Evolutionary conservation across 2,888 invertebrate genomes (phyloP).

Genomic region (Lithosia quadra): DNA sequence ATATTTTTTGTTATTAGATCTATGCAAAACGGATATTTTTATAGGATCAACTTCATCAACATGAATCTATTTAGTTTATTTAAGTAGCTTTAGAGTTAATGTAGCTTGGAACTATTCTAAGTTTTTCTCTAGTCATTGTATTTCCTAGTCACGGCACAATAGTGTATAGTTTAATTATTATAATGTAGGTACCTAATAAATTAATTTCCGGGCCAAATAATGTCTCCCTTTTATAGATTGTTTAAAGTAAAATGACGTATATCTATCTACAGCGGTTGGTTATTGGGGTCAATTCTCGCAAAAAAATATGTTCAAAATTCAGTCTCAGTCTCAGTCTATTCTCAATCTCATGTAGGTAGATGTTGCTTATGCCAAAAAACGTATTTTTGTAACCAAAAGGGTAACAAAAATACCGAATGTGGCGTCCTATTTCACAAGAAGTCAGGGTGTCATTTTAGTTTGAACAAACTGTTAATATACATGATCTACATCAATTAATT

Average conservation of each 20-base stretch:
- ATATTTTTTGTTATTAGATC: slow-evolving; percentile 38
- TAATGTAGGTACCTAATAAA: neutral
- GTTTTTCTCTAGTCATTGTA: slow-evolving; percentile 35
- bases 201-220: neutral
- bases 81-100: slow-evolving; percentile 24
- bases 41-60: slow-evolving; percentile 37
- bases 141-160: slow-evolving; percentile 42
- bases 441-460: neutral
- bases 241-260: neutral
- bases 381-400: too few relatives aligned
- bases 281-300: too few relatives aligned
- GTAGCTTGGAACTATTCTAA: slow-evolving; percentile 2
- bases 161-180: slow-evolving; percentile 27
- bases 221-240: slow-evolving; percentile 16
- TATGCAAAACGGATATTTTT: slow-evolving; percentile 45
- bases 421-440: too few relatives aligned
- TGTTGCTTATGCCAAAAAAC: too few relatives aligned
- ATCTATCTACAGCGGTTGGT: neutral
- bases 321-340: too few relatives aligned
- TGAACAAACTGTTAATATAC: neutral
- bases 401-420: too few relatives aligned
- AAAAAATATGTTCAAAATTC: too few relatives aligned
- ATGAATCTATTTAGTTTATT: slow-evolving; percentile 24
- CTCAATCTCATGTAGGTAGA: too few relatives aligned
- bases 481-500: neutral